Conservation (phyloP, 2,113 vertebrate genomes). For the Crotalus tigris region DNA sequence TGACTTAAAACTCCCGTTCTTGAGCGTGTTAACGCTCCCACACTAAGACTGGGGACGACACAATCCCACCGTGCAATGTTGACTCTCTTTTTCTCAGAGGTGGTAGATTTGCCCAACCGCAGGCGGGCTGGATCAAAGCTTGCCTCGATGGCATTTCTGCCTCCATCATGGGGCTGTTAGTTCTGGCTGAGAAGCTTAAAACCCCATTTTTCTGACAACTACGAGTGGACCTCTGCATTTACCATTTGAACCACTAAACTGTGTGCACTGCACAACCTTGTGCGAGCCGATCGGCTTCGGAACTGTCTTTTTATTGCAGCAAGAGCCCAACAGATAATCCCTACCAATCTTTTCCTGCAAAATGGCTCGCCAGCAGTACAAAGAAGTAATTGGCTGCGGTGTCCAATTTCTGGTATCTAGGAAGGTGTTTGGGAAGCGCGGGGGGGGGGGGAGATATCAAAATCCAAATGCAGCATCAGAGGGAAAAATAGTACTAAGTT, state of each 20-base stretch:
- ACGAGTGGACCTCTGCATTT: too few relatives aligned
- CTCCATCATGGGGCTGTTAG: background rate
- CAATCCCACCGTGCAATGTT: background rate
- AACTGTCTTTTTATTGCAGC: background rate
- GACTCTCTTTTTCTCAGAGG: background rate
- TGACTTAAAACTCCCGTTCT: slow-evolving; percentile 64
- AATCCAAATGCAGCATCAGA: background rate
- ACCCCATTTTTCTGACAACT: too few relatives aligned
- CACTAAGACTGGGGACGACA: background rate
- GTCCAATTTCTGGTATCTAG: background rate
- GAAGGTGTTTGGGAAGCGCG: background rate
- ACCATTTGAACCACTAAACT: background rate
- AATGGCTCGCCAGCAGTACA: background rate
- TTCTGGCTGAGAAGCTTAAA: background rate
- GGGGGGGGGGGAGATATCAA: background rate
- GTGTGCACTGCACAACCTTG: background rate
- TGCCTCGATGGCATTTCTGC: background rate
- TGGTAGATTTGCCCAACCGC: background rate
- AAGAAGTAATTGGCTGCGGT: background rate
- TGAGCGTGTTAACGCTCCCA: fast-evolving
- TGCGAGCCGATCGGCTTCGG: background rate
- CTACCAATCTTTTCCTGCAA: background rate
- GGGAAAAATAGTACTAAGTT: background rate
- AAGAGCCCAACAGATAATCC: background rate
- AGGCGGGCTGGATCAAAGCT: background rate